Base-by-base conservation (phyloP, 2,797 vertebrate genomes). In the Rhinichthys osculus region DNA sequence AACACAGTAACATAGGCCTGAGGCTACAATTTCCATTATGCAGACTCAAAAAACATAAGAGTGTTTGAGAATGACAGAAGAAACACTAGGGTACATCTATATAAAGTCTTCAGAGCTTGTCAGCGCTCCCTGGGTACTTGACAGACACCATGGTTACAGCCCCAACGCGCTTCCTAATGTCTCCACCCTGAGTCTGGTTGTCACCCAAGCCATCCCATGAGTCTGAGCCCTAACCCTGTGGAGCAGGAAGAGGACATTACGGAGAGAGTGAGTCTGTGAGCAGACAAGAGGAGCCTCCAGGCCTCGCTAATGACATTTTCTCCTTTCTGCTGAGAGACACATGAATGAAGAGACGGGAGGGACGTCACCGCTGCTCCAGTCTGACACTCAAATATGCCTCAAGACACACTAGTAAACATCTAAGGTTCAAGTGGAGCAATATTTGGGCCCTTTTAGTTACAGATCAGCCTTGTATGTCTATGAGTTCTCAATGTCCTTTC, bases 151-250 rank as follows among this genome's bases (percentile, higher is more conserved):
- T 88, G 86, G 87, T 85, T 89, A 84, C 73, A 82, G 44, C 69
- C 81, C 87, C 47, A 85, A 71, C 33, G 19, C 42, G 54, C 81
- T 86, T 88, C 70, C 82, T 84, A 86, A 69, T n/a, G 70, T 67
- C 76, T 90, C 81, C 44, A 85, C 35, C 57, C 54, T 70, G 69
- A 67, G 72, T 72, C 67, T 85, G 79, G 87, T 89, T 89, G 88
- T 85, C 84, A 90, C 82, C 90, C 84, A 86, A 85, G 54, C 54
- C 62, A 70, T 89, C 86, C 87, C 84, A 82, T 19, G 84, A 87
- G 89, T 33, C 59, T 27, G 27, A 78, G 79, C 44, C 70, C n/a
- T 64, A 84, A 86, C 71, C 78, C 81, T 84, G 66, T 69, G 78
- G 78, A 59, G 57, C 78, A 87, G 40, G n/a, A 57, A 84, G 69